A percentile compares a stretch with the other conserved stretches of the same genome.
Conservation (phyloP, 2,113 vertebrate species). For the Seriola aureovittata region DNA sequence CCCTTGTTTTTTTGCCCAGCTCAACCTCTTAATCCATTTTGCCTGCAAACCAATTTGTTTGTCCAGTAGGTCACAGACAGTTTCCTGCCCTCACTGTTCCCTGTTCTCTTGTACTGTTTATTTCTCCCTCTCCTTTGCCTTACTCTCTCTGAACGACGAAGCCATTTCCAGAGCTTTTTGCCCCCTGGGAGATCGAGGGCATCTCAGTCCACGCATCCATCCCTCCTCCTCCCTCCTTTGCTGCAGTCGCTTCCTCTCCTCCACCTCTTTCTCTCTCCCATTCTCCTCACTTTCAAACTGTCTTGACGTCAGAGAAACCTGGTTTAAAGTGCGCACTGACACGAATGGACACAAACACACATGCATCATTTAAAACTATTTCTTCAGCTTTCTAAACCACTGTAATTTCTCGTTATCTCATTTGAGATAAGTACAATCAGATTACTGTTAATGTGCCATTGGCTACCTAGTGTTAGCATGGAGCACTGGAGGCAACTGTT, state of each 20-base stretch:
- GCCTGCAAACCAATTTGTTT: slow-evolving; percentile 82
- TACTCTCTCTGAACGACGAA: slow-evolving; percentile 65
- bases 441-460: background rate
- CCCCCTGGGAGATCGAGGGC: slow-evolving; percentile 72
- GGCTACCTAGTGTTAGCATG: background rate
- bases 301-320: slow-evolving; percentile 53
- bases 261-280: background rate
- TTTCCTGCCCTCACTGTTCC: slow-evolving; percentile 64
- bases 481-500: background rate
- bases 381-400: background rate
- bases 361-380: slow-evolving; percentile 29
- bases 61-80: slow-evolving; percentile 78
- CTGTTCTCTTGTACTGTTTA: slow-evolving; percentile 51
- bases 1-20: slow-evolving; percentile 58
- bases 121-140: slow-evolving; percentile 49
- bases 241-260: slow-evolving; percentile 23
- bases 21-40: slow-evolving; percentile 82
- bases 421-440: background rate
- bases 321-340: slow-evolving; percentile 31
- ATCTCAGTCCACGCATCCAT: slow-evolving; percentile 68
- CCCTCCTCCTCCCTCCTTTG: slow-evolving; percentile 26
- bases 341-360: slow-evolving; percentile 8
- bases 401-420: background rate
- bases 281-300: slow-evolving; percentile 22
- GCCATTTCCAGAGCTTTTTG: slow-evolving; percentile 73